phyloP scores from a whole-genome alignment of 1,140 invertebrate species.

The Drosophila ananassae region DNA sequence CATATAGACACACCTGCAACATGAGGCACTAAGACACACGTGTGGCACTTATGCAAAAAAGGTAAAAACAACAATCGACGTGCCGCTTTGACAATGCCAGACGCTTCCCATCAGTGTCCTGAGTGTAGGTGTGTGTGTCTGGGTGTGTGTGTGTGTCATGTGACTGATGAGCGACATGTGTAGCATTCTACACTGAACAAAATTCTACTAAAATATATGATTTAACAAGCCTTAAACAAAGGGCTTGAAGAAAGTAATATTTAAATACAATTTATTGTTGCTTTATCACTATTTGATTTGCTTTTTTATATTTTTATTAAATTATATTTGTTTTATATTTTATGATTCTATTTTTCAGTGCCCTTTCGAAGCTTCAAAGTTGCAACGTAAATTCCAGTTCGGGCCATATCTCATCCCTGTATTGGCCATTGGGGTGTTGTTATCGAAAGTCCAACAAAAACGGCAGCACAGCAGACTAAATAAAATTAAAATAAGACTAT shows the following conservation, averaged over 20 bases:
- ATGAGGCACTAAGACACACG: constrained; percentile 37
- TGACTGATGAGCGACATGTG: constrained; percentile 76
- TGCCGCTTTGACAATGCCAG: constrained; percentile 79
- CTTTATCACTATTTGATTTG: too few species aligned
- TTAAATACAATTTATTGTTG: too few species aligned
- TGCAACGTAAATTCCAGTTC: constrained; percentile 3
- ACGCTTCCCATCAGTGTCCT: constrained; percentile 41
- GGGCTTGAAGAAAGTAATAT: too few species aligned
- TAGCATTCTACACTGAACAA: constrained; percentile 30
- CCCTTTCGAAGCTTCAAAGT: constrained; percentile 2
- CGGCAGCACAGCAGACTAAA: constrained; percentile 14
- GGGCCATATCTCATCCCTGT: constrained; percentile 8
- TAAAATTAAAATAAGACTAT: background rate
- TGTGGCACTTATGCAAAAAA: constrained; percentile 79
- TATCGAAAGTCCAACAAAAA: constrained; percentile 41
- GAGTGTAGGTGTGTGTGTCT: constrained; percentile 17
- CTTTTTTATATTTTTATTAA: background rate
- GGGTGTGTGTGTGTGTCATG: constrained; percentile 39
- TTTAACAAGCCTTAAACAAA: too few species aligned
- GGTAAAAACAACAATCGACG: constrained; percentile 77
- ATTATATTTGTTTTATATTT: background rate
- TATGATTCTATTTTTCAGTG: background rate
- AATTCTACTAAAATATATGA: background rate
- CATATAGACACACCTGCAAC: constrained; percentile 10
- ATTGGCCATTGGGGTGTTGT: constrained; percentile 70